Percentiles rank a stretch among this genome's conserved stretches.
Conservation (phyloP, 2,113 vertebrate genomes). For the Anguilla rostrata region DNA sequence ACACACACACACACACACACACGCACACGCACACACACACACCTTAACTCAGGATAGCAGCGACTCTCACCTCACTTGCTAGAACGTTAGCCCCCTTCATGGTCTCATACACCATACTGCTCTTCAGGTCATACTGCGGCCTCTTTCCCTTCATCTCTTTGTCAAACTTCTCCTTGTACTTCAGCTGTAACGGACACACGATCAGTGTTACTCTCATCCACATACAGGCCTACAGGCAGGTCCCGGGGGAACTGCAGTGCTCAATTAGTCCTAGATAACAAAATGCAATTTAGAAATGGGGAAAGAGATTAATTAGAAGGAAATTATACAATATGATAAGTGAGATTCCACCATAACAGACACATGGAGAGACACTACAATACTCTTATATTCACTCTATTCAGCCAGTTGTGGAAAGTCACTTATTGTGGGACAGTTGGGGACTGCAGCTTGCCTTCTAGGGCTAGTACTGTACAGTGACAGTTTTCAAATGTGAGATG, state of each 20-base stretch:
- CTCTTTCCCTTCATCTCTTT: constrained; percentile 88
- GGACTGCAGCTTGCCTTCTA: constrained; percentile 5
- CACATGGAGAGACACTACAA: not conserved
- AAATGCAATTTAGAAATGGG: not conserved
- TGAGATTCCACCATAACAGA: not conserved
- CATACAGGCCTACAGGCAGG: not conserved
- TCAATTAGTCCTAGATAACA: not conserved
- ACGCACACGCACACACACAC: not conserved
- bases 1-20: not conserved
- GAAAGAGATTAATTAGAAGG: not conserved
- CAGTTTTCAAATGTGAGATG: not conserved
- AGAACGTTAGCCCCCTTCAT: constrained; percentile 88
- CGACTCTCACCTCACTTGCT: constrained; percentile 83
- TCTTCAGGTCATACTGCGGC: constrained; percentile 87
- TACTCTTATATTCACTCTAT: not conserved
- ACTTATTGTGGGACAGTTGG: constrained; percentile 5
- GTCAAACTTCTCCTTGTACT: constrained; percentile 94
- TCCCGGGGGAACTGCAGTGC: not conserved
- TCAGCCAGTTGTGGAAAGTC: not conserved
- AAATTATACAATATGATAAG: constrained; percentile 2
- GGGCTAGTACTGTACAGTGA: not conserved
- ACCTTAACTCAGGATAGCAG: not conserved
- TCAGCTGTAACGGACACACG: constrained; percentile 68
- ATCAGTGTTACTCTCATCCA: not conserved
- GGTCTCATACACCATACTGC: constrained; percentile 91